Evolutionary conservation across 2,888 invertebrate genomes (phyloP), one percentile per base, ranked within the genome.

Genomic region (Sussaba pulchella): DNA sequence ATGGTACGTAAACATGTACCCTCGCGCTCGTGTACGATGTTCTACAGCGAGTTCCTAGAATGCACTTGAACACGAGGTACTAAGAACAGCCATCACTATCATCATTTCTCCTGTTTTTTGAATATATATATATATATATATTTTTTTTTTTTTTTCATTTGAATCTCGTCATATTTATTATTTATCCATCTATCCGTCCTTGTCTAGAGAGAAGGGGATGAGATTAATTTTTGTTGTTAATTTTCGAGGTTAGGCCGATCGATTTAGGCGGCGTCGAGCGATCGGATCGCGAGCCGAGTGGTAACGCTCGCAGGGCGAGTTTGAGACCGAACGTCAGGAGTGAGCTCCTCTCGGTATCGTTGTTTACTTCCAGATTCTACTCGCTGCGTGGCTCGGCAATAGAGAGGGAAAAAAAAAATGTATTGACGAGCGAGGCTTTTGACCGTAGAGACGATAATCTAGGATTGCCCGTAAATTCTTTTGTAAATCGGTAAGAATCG

Each of bases 41-140:
- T 89, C 91, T 89, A 89, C 91, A 90, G 89, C 91, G 90, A 91
- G 89, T 91, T 90, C 91, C 91, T 91, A 90, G 91, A 91, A 90
- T 90, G 91, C 91, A 91, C 91, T 90, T 89, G 91, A 91, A 90
- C 88, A 91, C 89, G 91, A 91, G 91, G 91, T 91, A 91, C 90
- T 91, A 89, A 89, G 91, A 87, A 88, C 85, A 87, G 89, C 86
- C 89, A 89, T 89, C 89, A 89, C 88, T 89, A 89, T 89, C 89
- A 89, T 89, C 88, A 89, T 87, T 88, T 84, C 84, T 83, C 87
- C 85, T n/a, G n/a, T n/a, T n/a, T n/a, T n/a, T n/a, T n/a, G n/a
- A n/a, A n/a, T n/a, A n/a, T n/a, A n/a, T n/a, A n/a, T n/a, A n/a
- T n/a, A n/a, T n/a, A n/a, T n/a, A n/a, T n/a, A n/a, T n/a, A n/a